A percentile compares a stretch with the other conserved stretches of the same genome.
These are phyloP conservation scores for Anthopleura xanthogrammica DNA, from an alignment of 92 coral and sea anemone genomes.

Conservation along the genomic window DNA sequence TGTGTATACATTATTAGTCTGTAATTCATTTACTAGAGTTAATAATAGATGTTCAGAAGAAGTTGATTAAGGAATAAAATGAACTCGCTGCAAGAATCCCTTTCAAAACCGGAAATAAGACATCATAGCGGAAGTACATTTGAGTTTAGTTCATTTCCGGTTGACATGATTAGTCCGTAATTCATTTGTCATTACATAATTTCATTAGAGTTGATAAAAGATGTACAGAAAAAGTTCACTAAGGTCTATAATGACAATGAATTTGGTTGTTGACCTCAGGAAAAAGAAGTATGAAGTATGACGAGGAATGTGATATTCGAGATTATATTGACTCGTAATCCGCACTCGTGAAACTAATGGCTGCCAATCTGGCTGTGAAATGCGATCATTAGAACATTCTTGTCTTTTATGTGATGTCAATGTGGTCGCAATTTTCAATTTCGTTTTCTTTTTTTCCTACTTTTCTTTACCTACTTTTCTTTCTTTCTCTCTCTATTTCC, in stretches of 20 bases:
- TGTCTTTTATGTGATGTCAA: not conserved
- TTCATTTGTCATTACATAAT: too few species aligned
- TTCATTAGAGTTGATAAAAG: not conserved
- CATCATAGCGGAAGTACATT: too few species aligned
- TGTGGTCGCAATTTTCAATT: not conserved
- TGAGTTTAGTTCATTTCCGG: too few species aligned
- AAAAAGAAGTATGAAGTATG: not conserved
- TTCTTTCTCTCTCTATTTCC: too few species aligned
- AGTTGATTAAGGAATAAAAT: not conserved
- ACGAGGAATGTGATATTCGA: not conserved
- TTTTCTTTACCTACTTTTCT: too few species aligned
- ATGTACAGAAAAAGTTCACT: not conserved
- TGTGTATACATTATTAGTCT: too few species aligned
- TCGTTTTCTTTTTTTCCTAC: not conserved
- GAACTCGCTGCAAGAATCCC: not conserved
- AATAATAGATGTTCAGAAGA: not conserved
- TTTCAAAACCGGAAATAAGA: too few species aligned
- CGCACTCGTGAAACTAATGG: not conserved
- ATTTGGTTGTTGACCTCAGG: conserved; percentile 2
- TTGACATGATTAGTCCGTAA: too few species aligned
- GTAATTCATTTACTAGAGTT: not conserved
- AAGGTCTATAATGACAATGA: not conserved
- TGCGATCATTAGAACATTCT: not conserved
- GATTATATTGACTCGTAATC: not conserved
- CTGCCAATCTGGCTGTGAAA: not conserved